These are phyloP conservation scores for Ophion ellenae DNA, from an alignment of 2,888 invertebrate genomes.

Conservation along the genomic window DNA sequence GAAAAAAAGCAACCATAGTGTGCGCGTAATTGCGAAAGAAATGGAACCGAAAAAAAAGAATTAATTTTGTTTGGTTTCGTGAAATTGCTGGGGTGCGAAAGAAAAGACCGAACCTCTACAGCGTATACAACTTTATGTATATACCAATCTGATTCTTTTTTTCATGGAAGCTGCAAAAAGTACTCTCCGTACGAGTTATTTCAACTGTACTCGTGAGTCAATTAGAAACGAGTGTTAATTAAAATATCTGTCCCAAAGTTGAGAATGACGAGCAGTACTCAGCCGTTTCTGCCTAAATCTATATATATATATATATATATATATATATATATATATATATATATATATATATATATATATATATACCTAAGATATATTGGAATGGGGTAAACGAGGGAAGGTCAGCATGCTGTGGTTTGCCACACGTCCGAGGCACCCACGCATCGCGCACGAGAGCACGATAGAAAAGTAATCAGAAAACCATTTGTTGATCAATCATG, in stretches of 20 bases:
- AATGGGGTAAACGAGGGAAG: not conserved
- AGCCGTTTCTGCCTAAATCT: not conserved
- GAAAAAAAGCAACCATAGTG: not conserved
- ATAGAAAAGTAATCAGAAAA: conserved; percentile 60
- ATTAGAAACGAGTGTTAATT: conserved; percentile 66
- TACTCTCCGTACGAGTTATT: conserved; percentile 30
- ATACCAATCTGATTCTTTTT: not conserved
- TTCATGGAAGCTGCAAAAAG: not conserved
- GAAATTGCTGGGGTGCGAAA: not conserved
- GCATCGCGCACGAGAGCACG: not conserved
- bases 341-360: not conserved
- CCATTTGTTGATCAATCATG: conserved; percentile 47
- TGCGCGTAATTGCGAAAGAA: not conserved
- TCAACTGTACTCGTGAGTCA: conserved; percentile 48
- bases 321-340: not conserved
- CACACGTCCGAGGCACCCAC: not conserved
- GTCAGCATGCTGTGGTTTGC: conserved; percentile 21
- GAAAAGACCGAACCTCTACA: not conserved
- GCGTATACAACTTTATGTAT: not conserved
- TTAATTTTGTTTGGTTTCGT: not conserved
- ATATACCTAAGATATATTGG: not conserved
- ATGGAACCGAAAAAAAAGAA: not conserved
- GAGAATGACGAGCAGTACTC: conserved; percentile 42
- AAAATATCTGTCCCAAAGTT: conserved; percentile 54
- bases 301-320: not conserved